Conservation (phyloP, 1,140 invertebrate species). For the Brachionus koreanus region DNA sequence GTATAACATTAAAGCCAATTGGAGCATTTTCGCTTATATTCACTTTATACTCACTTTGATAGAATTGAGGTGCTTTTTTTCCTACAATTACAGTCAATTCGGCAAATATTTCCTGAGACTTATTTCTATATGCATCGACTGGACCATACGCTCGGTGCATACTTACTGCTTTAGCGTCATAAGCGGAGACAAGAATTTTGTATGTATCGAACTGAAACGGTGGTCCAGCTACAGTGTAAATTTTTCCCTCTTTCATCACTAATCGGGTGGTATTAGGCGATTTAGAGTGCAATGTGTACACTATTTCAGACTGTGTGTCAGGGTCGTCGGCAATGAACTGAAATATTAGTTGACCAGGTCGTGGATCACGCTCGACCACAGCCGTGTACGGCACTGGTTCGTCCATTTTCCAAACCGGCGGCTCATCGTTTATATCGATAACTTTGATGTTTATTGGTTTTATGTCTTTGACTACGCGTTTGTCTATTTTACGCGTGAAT, state of each 20-base stretch:
- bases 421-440: slow-evolving; percentile 39
- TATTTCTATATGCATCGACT: not conserved
- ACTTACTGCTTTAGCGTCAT: slow-evolving; percentile 10
- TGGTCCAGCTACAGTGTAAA: slow-evolving; percentile 6
- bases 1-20: not conserved
- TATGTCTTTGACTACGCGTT: slow-evolving; percentile 1
- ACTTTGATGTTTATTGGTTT: slow-evolving; percentile 43
- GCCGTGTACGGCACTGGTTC: slow-evolving; percentile 41
- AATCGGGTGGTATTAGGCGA: slow-evolving; percentile 24
- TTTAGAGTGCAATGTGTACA: slow-evolving; percentile 22
- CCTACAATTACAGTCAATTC: slow-evolving; percentile 25
- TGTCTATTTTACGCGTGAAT: slow-evolving; percentile 39
- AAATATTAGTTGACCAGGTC: slow-evolving; percentile 26
- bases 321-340: slow-evolving; percentile 12
- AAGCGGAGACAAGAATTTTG: slow-evolving; percentile 19
- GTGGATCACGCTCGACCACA: not conserved
- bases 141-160: not conserved
- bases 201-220: slow-evolving; percentile 32
- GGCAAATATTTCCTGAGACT: slow-evolving; percentile 36
- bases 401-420: slow-evolving; percentile 36
- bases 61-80: slow-evolving; percentile 42
- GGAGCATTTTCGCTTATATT: slow-evolving; percentile 30
- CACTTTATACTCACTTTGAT: slow-evolving; percentile 14
- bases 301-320: slow-evolving; percentile 22
- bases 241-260: slow-evolving; percentile 20